Evolutionary conservation across 92 coral and sea anemone species (phyloP).

Genomic region (Pocillopora grandis): DNA sequence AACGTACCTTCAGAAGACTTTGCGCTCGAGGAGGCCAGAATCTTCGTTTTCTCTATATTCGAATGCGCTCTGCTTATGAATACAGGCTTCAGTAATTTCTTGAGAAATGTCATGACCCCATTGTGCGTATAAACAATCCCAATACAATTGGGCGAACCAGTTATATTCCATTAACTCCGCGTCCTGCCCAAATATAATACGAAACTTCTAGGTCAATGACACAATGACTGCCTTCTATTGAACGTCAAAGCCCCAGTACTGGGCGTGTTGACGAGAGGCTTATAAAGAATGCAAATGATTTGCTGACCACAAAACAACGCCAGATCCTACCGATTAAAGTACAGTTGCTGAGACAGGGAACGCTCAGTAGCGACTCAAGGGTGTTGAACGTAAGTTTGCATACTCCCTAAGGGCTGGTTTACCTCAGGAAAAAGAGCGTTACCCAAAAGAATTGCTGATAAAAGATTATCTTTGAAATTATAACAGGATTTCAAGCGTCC

Average conservation of each 20-base stretch:
- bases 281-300: constrained; percentile 35
- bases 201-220: constrained; percentile 31
- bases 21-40: constrained; percentile 7
- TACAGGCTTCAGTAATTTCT: constrained; percentile 9
- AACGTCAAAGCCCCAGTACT: constrained; percentile 1
- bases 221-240: constrained; percentile 5
- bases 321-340: neutral
- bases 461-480: constrained; percentile 4
- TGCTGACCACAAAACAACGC: constrained; percentile 16
- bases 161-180: constrained; percentile 41
- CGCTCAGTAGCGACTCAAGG: neutral
- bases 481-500: constrained; percentile 1
- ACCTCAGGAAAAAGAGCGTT: neutral
- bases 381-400: neutral
- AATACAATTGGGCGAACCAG: constrained; percentile 37
- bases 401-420: neutral
- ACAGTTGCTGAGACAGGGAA: constrained; percentile 11
- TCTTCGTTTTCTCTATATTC: constrained; percentile 34
- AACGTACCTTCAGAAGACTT: constrained; percentile 25
- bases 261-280: constrained; percentile 44
- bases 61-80: constrained; percentile 3
- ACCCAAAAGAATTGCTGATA: constrained; percentile 6
- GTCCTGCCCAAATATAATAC: constrained; percentile 33
- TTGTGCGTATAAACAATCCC: constrained; percentile 31
- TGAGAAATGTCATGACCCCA: constrained; percentile 32